Conservation (phyloP, 1,140 invertebrate species). For the Adelges cooleyi region DNA sequence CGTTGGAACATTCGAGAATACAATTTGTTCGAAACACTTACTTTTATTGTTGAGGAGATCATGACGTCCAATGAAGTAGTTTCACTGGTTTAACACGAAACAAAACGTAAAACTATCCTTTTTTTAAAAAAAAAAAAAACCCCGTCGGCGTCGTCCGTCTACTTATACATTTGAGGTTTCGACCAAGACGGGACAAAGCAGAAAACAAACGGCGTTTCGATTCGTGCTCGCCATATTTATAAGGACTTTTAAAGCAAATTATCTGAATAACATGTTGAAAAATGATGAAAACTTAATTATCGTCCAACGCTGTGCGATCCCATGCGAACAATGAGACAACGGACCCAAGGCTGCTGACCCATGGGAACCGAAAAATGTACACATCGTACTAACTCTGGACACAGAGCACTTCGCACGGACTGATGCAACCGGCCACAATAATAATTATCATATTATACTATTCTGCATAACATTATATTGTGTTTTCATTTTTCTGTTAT, state of each 20-base stretch:
- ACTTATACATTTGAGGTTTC: background rate
- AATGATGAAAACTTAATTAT: constrained; percentile 6
- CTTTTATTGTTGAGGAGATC: background rate
- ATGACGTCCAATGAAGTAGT: background rate
- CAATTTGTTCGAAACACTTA: too few relatives aligned
- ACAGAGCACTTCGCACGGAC: background rate
- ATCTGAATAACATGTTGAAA: constrained; percentile 6
- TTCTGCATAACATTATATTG: constrained; percentile 3
- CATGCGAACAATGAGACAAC: constrained; percentile 7
- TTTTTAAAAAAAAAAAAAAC: too few relatives aligned
- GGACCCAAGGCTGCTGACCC: constrained; percentile 5
- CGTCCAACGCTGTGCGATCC: background rate
- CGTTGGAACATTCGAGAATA: too few relatives aligned
- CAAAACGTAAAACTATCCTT: too few relatives aligned
- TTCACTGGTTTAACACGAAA: background rate
- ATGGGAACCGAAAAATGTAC: constrained; percentile 12
- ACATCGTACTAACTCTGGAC: background rate
- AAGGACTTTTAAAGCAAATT: background rate
- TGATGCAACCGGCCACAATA: constrained; percentile 1
- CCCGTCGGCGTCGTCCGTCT: too few relatives aligned
- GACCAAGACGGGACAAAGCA: background rate
- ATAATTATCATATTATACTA: background rate
- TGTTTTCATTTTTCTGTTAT: too few relatives aligned
- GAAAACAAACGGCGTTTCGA: background rate
- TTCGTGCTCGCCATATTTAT: constrained; percentile 1